Percentiles rank a stretch among this genome's conserved stretches.
Conservation (phyloP, 2,797 vertebrate species). For the Pangasius macronema region DNA sequence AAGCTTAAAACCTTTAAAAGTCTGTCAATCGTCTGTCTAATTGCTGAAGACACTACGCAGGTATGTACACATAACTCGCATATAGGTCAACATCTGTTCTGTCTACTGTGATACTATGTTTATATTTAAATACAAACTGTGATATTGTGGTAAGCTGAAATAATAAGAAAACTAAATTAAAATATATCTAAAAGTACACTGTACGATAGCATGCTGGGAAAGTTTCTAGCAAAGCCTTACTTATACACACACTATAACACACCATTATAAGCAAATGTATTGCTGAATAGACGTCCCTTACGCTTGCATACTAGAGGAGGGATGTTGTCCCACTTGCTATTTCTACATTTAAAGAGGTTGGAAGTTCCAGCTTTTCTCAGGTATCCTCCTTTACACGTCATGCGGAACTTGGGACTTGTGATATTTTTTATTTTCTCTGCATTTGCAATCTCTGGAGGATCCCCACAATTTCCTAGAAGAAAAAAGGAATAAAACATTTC, state of each 20-base stretch:
- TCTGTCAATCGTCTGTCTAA: neutral
- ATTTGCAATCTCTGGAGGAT: accelerated
- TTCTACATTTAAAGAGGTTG: conserved; percentile 46
- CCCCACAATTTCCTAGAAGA: conserved; percentile 50
- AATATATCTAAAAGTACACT: neutral
- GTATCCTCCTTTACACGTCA: conserved; percentile 54
- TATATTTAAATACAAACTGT: neutral
- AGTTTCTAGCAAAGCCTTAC: neutral
- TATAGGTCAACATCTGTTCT: neutral
- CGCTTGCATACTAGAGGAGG: conserved; percentile 59
- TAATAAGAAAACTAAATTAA: neutral
- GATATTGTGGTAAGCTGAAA: neutral
- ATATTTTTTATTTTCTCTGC: neutral
- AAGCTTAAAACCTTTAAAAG: neutral
- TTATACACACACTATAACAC: neutral
- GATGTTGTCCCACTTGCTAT: accelerated
- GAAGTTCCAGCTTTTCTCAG: conserved; percentile 70
- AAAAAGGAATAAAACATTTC: conserved; percentile 3
- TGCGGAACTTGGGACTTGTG: accelerated
- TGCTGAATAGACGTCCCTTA: conserved; percentile 56
- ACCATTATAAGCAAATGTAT: neutral
- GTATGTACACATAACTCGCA: neutral
- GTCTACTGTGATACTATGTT: neutral
- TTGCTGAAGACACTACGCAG: neutral
- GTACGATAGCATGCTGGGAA: neutral